Conservation (phyloP, 2,797 vertebrate genomes). For the Chromis chromis region DNA sequence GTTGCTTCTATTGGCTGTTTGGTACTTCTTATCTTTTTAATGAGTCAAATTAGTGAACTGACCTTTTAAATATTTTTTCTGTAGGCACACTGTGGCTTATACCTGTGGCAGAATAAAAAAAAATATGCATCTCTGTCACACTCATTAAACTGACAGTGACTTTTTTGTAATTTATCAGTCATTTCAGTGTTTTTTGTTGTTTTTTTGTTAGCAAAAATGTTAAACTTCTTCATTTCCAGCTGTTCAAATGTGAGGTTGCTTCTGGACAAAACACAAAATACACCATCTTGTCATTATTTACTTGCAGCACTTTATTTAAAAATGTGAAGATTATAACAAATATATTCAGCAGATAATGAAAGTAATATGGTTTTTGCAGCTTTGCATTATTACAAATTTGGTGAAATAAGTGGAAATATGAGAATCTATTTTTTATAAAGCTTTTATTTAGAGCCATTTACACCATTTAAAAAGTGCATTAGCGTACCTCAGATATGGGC, state of each 20-base stretch:
- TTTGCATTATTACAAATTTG: no score
- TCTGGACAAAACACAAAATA: background rate
- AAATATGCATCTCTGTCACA: no score
- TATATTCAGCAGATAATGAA: no score
- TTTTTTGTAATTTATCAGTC: background rate
- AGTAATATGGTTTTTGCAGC: no score
- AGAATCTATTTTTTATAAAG: background rate
- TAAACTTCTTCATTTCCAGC: background rate
- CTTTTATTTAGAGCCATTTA: background rate
- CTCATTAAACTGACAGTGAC: background rate
- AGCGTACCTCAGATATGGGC: no score
- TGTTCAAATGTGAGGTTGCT: background rate
- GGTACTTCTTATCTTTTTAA: no score
- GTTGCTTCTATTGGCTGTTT: no score
- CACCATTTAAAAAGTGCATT: background rate
- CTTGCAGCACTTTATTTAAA: no score
- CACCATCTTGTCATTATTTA: background rate
- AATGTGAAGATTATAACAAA: no score
- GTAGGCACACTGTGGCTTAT: no score
- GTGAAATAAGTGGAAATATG: background rate
- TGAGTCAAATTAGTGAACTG: no score
- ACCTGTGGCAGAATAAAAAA: no score
- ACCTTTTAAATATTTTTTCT: background rate
- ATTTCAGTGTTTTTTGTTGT: background rate
- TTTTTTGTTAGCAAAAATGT: background rate